Base-by-base conservation (phyloP, 23 tunicate species). In the Aplidium turbinatum region DNA sequence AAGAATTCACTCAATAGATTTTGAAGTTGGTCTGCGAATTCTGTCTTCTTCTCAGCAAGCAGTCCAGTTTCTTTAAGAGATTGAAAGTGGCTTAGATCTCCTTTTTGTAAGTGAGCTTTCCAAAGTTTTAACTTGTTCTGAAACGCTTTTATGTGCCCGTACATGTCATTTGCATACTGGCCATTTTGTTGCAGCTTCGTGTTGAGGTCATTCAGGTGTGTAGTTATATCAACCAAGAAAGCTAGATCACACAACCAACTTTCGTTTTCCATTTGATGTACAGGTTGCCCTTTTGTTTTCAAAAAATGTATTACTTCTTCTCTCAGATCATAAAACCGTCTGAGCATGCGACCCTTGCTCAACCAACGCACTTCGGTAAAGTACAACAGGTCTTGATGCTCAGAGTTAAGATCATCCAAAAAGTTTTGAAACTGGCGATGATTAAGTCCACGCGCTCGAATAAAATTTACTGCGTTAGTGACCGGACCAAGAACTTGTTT, bases 141-240 rank as follows among this genome's bases (percentile, higher is more conserved):
- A 70, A 70, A 70, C 62, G 38, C 77, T 70, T 70, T 70, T 70
- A 70, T 70, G 77, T 70, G 77, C 5, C 77, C 77, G 47, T 47
- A 70, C 77, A 70, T 70, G 27, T 70, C 77, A 70, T 36, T 70
- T 62, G 77, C 77, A 70, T 70, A 70, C 63, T 70, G 77, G 77
- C 20, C 23, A 47, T 70, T 70, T 70, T 62, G 58, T 35, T 70
- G 77, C 77, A 70, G 77, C 47, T 31, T 73, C 11, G 79, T 73
- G 35, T 73, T 73, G 67, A 73, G 79, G 31, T 55, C 79, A 73
- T 73, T 73, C 67, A 56, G 57, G 67, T 26, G 67, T 7, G 47
- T 33, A 55, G 67, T 55, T n/a, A 73, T 73, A 73, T 73, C 79
- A 31, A 73, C 79, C 79, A 56, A 73, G 66, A 73, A 73, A 73